A percentile compares a stretch with the other conserved stretches of the same genome.
phyloP scores from a whole-genome alignment of 1,140 invertebrate species.

The Drosophila saltans region DNA sequence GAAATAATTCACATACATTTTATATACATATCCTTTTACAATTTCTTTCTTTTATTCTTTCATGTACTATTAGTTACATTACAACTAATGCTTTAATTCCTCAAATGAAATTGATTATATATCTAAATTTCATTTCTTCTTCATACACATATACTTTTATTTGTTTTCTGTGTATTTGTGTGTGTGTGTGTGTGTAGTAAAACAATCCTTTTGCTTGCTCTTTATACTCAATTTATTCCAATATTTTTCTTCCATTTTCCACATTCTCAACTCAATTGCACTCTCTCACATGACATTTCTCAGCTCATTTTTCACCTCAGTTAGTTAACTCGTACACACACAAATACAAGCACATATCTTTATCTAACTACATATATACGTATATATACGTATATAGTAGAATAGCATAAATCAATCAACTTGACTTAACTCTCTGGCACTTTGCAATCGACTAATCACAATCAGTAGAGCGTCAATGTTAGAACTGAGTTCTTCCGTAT shows the following conservation, averaged over 20 bases:
- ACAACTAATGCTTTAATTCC: too few relatives aligned
- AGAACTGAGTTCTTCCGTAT: background rate
- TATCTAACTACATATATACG: slow-evolving; percentile 43
- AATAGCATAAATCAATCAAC: slow-evolving; percentile 51
- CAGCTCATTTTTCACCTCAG: slow-evolving; percentile 60
- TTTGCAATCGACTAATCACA: slow-evolving; percentile 40
- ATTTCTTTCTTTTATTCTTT: too few relatives aligned
- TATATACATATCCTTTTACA: too few relatives aligned
- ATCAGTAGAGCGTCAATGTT: slow-evolving; percentile 1
- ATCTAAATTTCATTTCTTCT: too few relatives aligned
- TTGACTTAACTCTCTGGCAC: slow-evolving; percentile 10
- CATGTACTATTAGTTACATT: too few relatives aligned
- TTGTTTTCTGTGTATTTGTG: too few relatives aligned
- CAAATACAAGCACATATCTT: background rate
- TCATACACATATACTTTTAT: too few relatives aligned
- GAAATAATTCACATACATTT: too few relatives aligned
- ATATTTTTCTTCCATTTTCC: background rate
- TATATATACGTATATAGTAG: slow-evolving; percentile 12
- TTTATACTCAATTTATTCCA: background rate
- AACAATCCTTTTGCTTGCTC: too few relatives aligned
- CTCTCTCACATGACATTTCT: slow-evolving; percentile 41
- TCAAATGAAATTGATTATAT: too few relatives aligned
- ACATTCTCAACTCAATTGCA: slow-evolving; percentile 42
- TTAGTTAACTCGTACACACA: slow-evolving; percentile 19
- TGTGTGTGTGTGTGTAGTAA: too few relatives aligned